These are phyloP conservation scores for Euphonia xanthogaster DNA, from an alignment of 2,797 vertebrate genomes.

Conservation along the genomic window DNA sequence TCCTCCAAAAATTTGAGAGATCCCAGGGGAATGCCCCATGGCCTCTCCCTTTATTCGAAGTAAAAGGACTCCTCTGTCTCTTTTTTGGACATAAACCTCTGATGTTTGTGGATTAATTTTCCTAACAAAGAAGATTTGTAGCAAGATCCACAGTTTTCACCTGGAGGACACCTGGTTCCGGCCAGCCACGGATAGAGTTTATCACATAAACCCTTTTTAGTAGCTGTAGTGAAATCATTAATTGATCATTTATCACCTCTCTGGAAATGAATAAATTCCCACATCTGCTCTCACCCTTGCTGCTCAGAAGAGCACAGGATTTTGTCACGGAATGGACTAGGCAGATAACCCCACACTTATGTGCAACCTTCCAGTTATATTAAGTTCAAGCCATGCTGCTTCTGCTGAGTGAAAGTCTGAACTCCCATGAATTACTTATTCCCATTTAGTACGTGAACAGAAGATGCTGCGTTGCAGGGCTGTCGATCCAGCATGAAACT, in stretches of 20 bases:
- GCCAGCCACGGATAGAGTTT: background rate
- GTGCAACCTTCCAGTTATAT: background rate
- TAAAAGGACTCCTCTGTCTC: background rate
- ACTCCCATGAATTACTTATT: background rate
- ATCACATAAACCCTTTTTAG: background rate
- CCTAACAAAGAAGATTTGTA: background rate
- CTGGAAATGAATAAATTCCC: background rate
- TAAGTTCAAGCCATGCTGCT: background rate
- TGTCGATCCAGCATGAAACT: conserved; percentile 27
- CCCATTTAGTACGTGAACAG: background rate
- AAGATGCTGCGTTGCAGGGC: background rate
- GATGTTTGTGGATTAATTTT: background rate
- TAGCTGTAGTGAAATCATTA: background rate
- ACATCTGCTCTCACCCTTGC: background rate
- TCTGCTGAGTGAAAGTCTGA: background rate
- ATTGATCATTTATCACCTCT: background rate
- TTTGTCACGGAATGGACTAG: background rate
- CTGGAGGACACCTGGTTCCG: background rate
- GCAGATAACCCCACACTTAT: background rate
- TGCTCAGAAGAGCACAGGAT: background rate
- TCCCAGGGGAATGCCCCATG: background rate
- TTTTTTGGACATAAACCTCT: background rate
- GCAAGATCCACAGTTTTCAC: background rate
- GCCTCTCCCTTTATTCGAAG: background rate
- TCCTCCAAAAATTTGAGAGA: background rate